These are phyloP conservation scores for Alviniconcha strummeri DNA, from an alignment of 2,888 invertebrate species.

Conservation along the genomic window DNA sequence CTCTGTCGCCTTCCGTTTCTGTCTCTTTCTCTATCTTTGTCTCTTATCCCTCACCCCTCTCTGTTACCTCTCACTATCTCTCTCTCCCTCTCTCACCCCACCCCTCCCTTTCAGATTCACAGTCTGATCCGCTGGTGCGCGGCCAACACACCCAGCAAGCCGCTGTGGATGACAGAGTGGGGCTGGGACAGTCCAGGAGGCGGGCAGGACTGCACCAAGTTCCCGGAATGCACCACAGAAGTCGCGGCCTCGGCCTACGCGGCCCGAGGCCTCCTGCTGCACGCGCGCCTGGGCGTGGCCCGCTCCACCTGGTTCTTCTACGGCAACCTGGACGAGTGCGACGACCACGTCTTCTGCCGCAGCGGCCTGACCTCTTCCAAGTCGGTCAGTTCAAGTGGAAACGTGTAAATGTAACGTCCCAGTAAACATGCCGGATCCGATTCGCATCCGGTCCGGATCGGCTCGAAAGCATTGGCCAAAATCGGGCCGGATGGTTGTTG, in stretches of 20 bases:
- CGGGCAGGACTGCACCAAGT: conserved; percentile 46
- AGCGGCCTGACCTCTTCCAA: conserved; percentile 54
- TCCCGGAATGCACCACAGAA: conserved; percentile 54
- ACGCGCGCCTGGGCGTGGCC: conserved; percentile 46
- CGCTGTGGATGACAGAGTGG: conserved; percentile 61
- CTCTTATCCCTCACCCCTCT: no score
- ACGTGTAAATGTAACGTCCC: no score
- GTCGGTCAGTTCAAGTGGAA: background rate
- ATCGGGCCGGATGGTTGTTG: no score
- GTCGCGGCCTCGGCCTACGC: conserved; percentile 53
- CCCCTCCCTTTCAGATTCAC: conserved; percentile 41
- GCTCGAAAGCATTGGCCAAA: no score
- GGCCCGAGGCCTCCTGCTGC: conserved; percentile 50
- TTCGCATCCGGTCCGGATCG: no score
- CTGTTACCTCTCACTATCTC: no score
- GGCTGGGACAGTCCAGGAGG: conserved; percentile 57
- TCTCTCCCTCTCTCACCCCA: no score
- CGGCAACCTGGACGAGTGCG: conserved; percentile 46
- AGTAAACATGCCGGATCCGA: no score
- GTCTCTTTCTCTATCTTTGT: no score
- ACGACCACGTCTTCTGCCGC: conserved; percentile 51
- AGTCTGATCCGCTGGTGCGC: conserved; percentile 56
- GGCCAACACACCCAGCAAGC: conserved; percentile 49
- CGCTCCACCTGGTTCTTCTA: conserved; percentile 57
- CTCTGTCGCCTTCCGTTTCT: no score